A percentile compares a stretch with the other conserved stretches of the same genome.
phyloP scores from a whole-genome alignment of 2,113 vertebrate genomes.

The Rhynchomys soricoides region DNA sequence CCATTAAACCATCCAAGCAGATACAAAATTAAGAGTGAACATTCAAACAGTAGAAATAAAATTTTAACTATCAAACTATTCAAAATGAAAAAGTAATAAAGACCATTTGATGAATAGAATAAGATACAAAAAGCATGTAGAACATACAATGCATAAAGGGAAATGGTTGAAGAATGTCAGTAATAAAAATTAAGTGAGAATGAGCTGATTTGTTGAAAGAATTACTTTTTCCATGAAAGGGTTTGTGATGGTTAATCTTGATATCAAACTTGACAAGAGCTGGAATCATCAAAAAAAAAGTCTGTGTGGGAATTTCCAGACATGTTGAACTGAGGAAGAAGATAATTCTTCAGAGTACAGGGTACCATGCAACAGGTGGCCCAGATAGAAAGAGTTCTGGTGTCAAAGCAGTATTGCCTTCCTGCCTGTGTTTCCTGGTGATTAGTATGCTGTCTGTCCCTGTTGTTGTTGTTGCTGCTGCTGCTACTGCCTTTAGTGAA shows the following conservation, averaged over 20 bases:
- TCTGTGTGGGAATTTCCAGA: background rate
- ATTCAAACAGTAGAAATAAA: background rate
- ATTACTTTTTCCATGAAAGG: background rate
- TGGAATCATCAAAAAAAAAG: background rate
- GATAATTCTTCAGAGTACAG: background rate
- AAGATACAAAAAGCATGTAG: background rate
- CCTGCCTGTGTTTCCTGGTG: background rate
- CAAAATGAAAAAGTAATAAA: background rate
- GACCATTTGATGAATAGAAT: background rate
- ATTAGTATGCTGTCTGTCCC: background rate
- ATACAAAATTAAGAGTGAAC: background rate
- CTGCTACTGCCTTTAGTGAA: background rate
- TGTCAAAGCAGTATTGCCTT: background rate
- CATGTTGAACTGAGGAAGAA: background rate
- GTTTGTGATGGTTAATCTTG: background rate
- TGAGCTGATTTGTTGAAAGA: background rate
- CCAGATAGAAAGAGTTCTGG: background rate
- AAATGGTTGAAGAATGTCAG: background rate
- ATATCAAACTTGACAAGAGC: background rate
- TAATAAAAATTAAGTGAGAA: background rate
- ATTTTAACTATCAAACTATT: background rate
- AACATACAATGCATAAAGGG: background rate
- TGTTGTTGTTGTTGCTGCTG: background rate
- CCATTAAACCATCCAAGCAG: background rate
- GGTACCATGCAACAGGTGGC: background rate